Conservation (phyloP, 2,797 vertebrate species). For the Schizopygopsis pylzovi region DNA sequence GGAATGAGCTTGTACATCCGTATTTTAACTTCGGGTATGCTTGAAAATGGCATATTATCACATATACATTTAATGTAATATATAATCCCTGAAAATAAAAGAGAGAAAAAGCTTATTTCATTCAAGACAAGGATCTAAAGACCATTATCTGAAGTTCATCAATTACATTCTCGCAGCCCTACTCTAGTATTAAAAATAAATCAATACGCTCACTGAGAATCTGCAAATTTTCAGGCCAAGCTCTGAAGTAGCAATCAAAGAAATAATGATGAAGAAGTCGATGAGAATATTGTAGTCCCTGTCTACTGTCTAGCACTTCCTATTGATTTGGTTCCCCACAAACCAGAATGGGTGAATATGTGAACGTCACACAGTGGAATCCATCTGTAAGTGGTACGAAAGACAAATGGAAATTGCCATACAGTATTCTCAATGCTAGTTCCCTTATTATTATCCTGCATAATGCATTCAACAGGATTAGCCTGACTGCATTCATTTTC, state of each 20-base stretch:
- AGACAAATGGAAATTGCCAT: constrained; percentile 59
- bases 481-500: constrained; percentile 57
- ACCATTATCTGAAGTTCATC: constrained; percentile 42
- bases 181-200: constrained; percentile 45
- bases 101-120: neutral
- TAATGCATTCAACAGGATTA: constrained; percentile 62
- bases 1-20: neutral
- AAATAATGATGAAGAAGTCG: constrained; percentile 53
- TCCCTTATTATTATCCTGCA: constrained; percentile 51
- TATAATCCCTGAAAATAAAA: neutral
- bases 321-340: constrained; percentile 45
- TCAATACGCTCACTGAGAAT: constrained; percentile 35
- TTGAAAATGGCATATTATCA: neutral
- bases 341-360: constrained; percentile 47
- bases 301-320: constrained; percentile 50
- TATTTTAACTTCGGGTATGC: neutral
- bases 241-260: constrained; percentile 42
- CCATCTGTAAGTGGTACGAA: constrained; percentile 47
- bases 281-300: constrained; percentile 47
- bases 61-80: too few species aligned
- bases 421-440: constrained; percentile 47
- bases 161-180: constrained; percentile 12
- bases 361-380: constrained; percentile 57
- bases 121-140: constrained; percentile 12
- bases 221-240: neutral